phyloP scores from a whole-genome alignment of 2,113 vertebrate genomes.

The Bagarius yarrelli region DNA sequence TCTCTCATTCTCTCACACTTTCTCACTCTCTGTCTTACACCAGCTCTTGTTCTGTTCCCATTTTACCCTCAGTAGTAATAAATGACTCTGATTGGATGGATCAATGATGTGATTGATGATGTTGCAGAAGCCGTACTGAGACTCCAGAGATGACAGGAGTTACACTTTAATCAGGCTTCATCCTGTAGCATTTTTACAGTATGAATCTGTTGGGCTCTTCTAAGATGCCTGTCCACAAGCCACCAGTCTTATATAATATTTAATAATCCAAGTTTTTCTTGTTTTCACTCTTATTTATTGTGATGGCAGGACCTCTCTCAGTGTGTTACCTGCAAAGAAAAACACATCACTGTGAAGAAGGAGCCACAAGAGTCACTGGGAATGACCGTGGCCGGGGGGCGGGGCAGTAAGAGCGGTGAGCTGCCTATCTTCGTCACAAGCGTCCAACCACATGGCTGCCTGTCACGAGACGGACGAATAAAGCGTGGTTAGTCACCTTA shows the following conservation, averaged over 20 bases:
- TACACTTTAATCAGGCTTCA: not conserved
- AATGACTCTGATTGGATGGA: conserved; percentile 40
- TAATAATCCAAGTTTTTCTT: no score
- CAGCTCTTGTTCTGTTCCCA: conserved; percentile 25
- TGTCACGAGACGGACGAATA: conserved; percentile 91
- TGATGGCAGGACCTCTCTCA: conserved; percentile 85
- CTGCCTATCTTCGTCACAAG: conserved; percentile 98
- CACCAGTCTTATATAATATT: no score
- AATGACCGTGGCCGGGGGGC: conserved; percentile 96
- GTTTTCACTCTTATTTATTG: conserved; percentile 13
- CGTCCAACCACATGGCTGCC: conserved; percentile 92
- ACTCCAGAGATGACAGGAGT: conserved; percentile 8
- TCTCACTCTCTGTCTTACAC: not conserved
- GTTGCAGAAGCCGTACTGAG: conserved; percentile 14
- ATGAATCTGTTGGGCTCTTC: not conserved
- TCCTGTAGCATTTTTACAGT: not conserved
- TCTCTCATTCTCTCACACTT: not conserved
- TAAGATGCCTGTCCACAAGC: not conserved
- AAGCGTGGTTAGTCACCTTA: conserved; percentile 79
- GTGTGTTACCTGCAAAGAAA: conserved; percentile 94
- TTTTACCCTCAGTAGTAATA: conserved; percentile 28
- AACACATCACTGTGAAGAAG: conserved; percentile 95
- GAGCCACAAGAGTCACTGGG: conserved; percentile 93
- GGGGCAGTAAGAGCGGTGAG: conserved; percentile 95
- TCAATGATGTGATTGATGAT: conserved; percentile 37